Conservation (phyloP, 1,140 invertebrate species). For the Hermetia illucens region DNA sequence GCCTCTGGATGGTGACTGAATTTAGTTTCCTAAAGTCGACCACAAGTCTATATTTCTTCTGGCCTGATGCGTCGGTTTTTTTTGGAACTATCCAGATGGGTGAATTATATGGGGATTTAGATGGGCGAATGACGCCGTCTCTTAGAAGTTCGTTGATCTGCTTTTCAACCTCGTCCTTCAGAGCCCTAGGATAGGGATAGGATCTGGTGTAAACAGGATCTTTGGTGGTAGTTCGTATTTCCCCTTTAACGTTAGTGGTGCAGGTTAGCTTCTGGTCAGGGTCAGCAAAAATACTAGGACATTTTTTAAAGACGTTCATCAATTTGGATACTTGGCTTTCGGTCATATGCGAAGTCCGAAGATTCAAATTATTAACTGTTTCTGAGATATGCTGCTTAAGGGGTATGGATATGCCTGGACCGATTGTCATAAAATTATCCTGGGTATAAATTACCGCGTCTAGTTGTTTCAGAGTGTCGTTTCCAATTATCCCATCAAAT, state of each 20-base stretch:
- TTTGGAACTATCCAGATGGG: conserved; percentile 1
- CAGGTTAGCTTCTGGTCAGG: too few relatives aligned
- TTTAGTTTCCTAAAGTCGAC: conserved; percentile 5
- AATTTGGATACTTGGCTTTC: too few relatives aligned
- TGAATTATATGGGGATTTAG: neutral
- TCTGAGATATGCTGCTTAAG: neutral
- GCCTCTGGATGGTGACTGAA: conserved; percentile 13
- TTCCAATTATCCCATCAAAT: neutral
- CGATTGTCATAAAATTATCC: neutral
- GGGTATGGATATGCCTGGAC: neutral
- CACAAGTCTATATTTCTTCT: neutral
- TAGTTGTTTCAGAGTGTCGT: neutral
- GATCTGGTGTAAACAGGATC: conserved; percentile 1
- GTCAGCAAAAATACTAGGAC: too few relatives aligned
- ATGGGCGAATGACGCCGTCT: neutral
- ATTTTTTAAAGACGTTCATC: too few relatives aligned
- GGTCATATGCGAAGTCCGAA: too few relatives aligned
- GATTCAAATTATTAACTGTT: neutral
- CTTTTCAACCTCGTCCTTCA: neutral
- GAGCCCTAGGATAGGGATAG: neutral
- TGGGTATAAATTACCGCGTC: neutral
- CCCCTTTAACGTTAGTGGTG: too few relatives aligned
- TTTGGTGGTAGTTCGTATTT: too few relatives aligned
- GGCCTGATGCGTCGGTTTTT: too few relatives aligned
- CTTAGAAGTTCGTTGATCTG: conserved; percentile 1